Base-by-base conservation (phyloP, 1,140 invertebrate genomes). In the Heliconius eleuchia region DNA sequence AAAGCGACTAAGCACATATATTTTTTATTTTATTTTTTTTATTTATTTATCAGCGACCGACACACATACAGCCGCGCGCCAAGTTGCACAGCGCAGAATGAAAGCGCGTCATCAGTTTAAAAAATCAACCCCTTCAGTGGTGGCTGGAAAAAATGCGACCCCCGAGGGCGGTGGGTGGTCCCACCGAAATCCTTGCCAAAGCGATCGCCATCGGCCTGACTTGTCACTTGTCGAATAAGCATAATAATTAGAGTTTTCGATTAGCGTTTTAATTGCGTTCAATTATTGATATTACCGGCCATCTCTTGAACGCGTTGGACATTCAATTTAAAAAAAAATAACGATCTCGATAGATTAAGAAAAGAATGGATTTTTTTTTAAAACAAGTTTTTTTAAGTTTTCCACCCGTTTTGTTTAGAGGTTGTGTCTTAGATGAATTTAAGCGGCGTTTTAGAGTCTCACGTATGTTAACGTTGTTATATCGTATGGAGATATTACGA, bases 71-170 rank as follows among this genome's bases (percentile, higher is more conserved):
- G 85, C 92, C 93, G 91, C 90, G 89, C 90, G 88, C 84, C 86
- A 91, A 93, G 89, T 94, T 93, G 93, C 93, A 94, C 92, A 88
- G 88, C 91, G 94, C 93, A 93, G 92, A 95, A 95, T 95, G 94
- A 93, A 95, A 94, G 92, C 94, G 93, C 94, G 94, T 95, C 94
- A 95, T 95, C 94, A 95, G 93, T 95, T 95, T 95, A 95, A 95
- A 95, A 95, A 95, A 95, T 95, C 94, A 95, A 95, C 94, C 94
- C 93, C 91, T 93, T 94, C 79, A 86, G 89, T 91, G 91, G 92
- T 92, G 91, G 91, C 85, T 86, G 89, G 88, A 92, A 94, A 94
- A 93, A 94, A 94, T 88, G 84, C 86, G 86, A 83, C 87, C 89
- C 89, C 84, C 73, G 57, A 73, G 86, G 87, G 86, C 42, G 83